Base-by-base conservation (phyloP, 2,888 invertebrate genomes). In the Rotaria macrura region DNA sequence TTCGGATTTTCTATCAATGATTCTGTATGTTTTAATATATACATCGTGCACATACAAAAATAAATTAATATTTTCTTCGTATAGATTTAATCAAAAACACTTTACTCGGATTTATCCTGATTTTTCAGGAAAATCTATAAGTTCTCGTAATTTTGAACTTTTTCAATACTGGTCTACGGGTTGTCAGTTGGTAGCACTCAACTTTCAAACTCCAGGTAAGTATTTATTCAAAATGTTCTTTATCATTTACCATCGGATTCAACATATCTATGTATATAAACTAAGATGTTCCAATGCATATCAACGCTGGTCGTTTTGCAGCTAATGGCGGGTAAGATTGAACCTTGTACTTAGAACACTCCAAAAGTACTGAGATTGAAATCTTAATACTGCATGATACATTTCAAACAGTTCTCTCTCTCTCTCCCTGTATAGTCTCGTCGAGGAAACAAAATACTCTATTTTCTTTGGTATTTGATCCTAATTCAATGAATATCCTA, bases 151-250 rank as follows among this genome's bases (percentile, higher is more conserved):
- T 34, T 49, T 52, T 49, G 49, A 52, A 20, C 84, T 52, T 9
- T 20, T 84, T 9, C 3, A 2, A 20, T 52, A 49, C 34, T 84
- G 84, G 84, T 29, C 25, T 7, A 25, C 52, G 29, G 84, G 84
- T 29, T 84, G 84, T 34, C 84, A 84, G 52, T 29, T 84, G 34
- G 84, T 84, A 4, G 47, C 84, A 20, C 54, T 84, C 29, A 84
- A 84, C 52, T 49, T 84, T 54, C 84, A 84, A 52, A 84, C 9
- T 34, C 84, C 84, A 17, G 84, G 54, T 84, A 25, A 17, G 23
- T 40, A 74, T 38, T 38, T 7, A n/a, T 38, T 40, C 34, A 14
- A 34, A 38, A 34, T 1, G 23, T 74, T 38, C 34, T 12, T 6
- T 25, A 20, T 3, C 1, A 49, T 17, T 20, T 10, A n/a, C n/a